Conservation (phyloP, 2,113 vertebrate species). For the Chaetodon trifascialis region DNA sequence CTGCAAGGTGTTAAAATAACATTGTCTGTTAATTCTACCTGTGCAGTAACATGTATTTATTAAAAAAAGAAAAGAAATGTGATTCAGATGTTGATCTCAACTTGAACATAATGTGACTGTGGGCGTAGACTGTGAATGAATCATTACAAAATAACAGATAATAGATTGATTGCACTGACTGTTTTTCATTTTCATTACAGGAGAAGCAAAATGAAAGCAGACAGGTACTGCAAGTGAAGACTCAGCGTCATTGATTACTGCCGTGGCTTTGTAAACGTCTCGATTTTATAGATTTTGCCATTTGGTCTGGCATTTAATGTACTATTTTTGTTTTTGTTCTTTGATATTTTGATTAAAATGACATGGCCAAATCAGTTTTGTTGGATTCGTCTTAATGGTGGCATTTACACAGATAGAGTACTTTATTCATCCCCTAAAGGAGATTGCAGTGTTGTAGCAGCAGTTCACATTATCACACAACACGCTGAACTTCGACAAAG, state of each 20-base stretch:
- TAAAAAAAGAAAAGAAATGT: background rate
- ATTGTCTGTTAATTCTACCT: background rate
- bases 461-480: no score
- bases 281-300: slow-evolving; percentile 13
- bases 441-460: no score
- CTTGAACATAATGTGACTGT: background rate
- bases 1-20: background rate
- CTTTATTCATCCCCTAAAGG: no score
- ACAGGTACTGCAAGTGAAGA: slow-evolving; percentile 96
- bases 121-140: background rate
- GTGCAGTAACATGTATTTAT: background rate
- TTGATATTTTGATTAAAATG: slow-evolving; percentile 67
- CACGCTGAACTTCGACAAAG: no score
- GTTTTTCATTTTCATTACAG: slow-evolving; percentile 75
- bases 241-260: background rate
- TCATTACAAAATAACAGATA: background rate
- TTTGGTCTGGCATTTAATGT: slow-evolving; percentile 2
- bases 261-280: slow-evolving; percentile 21
- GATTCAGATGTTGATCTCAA: background rate
- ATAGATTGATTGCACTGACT: background rate
- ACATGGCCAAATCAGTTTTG: background rate
- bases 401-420: background rate
- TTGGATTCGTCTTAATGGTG: background rate
- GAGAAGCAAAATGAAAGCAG: slow-evolving; percentile 97
- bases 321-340: slow-evolving; percentile 5